Conservation (phyloP, 1,140 invertebrate species). For the Coenobita brevimanus region DNA sequence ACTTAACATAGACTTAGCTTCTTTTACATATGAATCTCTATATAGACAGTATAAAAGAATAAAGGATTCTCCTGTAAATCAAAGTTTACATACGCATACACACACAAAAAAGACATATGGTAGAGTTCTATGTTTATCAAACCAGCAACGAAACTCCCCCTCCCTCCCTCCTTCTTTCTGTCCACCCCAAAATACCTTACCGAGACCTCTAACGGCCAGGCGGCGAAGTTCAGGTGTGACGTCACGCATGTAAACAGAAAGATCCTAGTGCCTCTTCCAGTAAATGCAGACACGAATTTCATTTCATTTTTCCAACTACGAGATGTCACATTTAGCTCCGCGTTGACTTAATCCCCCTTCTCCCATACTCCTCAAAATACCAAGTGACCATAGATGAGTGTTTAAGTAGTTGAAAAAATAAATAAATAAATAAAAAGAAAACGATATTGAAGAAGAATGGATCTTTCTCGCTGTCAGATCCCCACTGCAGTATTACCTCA, state of each 20-base stretch:
- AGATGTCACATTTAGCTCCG: constrained; percentile 19
- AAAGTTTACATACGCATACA: constrained; percentile 33
- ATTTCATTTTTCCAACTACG: constrained; percentile 7
- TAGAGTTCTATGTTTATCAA: constrained; percentile 44
- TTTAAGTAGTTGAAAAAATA: no score
- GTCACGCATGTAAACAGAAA: constrained; percentile 37
- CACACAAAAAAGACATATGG: constrained; percentile 55
- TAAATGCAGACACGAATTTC: constrained; percentile 36
- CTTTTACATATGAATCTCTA: constrained; percentile 63
- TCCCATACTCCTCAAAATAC: background rate
- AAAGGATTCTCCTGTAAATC: constrained; percentile 54
- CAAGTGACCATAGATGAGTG: no score
- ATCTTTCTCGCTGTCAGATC: no score
- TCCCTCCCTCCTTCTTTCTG: constrained; percentile 20
- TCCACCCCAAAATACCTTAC: background rate
- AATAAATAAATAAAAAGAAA: no score
- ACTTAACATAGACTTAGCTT: constrained; percentile 40
- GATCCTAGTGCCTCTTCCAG: constrained; percentile 52
- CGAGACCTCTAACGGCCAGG: constrained; percentile 29
- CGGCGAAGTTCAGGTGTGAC: constrained; percentile 27
- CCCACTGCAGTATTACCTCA: background rate
- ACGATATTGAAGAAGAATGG: no score
- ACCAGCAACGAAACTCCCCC: constrained; percentile 58
- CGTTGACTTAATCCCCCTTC: constrained; percentile 9
- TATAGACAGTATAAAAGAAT: background rate